Conservation (phyloP, 1,140 invertebrate genomes). For the Diorhabda sublineata region DNA sequence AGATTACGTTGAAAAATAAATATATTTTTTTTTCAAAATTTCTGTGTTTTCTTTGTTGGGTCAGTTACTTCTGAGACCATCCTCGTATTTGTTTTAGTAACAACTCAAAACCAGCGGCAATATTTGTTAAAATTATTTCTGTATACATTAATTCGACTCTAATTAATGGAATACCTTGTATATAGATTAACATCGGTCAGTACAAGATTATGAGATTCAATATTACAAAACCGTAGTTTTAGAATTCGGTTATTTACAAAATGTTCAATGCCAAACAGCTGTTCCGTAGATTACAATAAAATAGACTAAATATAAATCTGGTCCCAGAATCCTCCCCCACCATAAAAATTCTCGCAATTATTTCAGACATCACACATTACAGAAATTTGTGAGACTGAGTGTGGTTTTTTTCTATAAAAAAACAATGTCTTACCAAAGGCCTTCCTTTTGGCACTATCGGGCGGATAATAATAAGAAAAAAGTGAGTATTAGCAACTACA, state of each 20-base stretch:
- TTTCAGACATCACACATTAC: constrained; percentile 21
- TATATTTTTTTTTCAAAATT: too few relatives aligned
- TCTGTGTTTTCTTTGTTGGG: too few relatives aligned
- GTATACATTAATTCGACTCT: too few relatives aligned
- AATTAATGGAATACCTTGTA: too few relatives aligned
- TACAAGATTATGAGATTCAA: background rate
- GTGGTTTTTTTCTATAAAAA: constrained; percentile 21
- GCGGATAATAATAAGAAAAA: constrained; percentile 34
- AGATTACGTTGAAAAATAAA: too few relatives aligned
- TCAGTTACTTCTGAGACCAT: too few relatives aligned
- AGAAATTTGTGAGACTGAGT: constrained; percentile 26
- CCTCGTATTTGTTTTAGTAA: too few relatives aligned
- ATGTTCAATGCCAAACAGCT: constrained; percentile 25
- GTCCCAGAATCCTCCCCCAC: constrained; percentile 24
- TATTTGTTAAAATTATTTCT: too few relatives aligned
- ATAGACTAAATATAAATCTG: constrained; percentile 31
- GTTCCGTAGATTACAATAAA: constrained; percentile 26
- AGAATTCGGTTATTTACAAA: constrained; percentile 20
- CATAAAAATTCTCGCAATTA: constrained; percentile 23
- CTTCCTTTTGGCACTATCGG: constrained; percentile 54
- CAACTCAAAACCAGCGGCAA: too few relatives aligned
- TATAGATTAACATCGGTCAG: too few relatives aligned
- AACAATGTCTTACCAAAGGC: constrained; percentile 53
- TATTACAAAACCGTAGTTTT: background rate
- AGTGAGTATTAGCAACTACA: constrained; percentile 28